Conservation (phyloP, 2,113 vertebrate genomes). For the Trichechus manatus region DNA sequence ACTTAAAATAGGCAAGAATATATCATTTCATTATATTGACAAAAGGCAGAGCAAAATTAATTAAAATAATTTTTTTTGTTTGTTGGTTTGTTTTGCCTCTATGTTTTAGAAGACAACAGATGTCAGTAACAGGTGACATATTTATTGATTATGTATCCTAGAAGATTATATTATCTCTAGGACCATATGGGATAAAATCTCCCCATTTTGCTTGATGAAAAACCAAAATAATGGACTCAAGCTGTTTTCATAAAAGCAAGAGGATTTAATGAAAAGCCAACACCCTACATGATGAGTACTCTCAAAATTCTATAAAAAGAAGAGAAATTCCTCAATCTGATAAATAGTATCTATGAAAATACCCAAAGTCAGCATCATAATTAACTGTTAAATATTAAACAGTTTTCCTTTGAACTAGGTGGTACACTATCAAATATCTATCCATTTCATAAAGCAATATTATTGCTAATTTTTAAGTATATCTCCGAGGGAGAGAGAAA, state of each 20-base stretch:
- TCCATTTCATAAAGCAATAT: background rate
- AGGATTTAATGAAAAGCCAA: background rate
- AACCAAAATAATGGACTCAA: background rate
- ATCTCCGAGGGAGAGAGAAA: background rate
- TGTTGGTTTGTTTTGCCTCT: background rate
- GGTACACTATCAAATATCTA: background rate
- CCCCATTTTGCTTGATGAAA: background rate
- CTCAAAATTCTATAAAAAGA: background rate
- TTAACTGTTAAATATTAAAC: background rate
- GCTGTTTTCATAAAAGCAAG: background rate
- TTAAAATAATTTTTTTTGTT: background rate
- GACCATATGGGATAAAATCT: background rate
- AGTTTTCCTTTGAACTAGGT: background rate
- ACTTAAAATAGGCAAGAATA: background rate
- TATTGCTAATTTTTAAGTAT: background rate
- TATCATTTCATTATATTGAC: background rate
- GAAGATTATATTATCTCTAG: background rate
- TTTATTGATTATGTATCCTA: background rate
- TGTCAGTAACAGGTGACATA: background rate
- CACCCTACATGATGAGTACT: background rate
- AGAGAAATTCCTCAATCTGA: background rate
- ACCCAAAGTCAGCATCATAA: background rate
- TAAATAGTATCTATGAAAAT: background rate
- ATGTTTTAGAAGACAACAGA: background rate
- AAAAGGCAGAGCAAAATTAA: background rate